phyloP scores from a whole-genome alignment of 2,888 invertebrate genomes.

The Cephus rjabovi region DNA sequence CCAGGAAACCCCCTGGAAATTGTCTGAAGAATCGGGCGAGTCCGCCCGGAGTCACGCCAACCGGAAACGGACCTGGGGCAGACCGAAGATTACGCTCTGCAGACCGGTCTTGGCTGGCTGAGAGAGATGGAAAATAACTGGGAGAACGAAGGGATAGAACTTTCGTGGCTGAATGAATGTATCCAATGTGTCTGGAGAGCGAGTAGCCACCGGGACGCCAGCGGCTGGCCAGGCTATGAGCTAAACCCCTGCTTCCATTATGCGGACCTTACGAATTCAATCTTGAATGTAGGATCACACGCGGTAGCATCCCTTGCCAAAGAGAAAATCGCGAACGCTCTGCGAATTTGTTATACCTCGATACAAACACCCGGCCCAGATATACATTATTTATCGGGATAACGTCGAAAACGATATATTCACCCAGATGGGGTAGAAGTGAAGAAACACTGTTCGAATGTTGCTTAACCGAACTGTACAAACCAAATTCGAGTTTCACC shows the following conservation, averaged over 20 bases:
- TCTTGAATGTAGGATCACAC: neutral
- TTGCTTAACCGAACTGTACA: neutral
- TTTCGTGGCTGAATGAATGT: slow-evolving; percentile 13
- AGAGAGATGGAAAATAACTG: neutral
- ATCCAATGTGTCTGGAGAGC: neutral
- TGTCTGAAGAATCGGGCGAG: neutral
- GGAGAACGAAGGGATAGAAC: neutral
- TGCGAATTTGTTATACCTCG: neutral
- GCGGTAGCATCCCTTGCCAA: neutral
- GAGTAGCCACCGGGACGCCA: neutral
- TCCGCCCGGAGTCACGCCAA: neutral
- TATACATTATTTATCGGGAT: neutral
- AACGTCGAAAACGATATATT: neutral
- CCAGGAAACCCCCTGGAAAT: neutral
- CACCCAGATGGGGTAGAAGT: neutral
- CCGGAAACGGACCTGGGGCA: neutral
- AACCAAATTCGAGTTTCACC: neutral
- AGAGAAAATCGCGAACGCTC: neutral
- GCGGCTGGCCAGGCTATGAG: neutral
- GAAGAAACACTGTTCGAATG: neutral
- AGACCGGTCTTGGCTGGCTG: neutral
- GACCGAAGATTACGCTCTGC: neutral
- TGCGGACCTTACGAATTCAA: neutral
- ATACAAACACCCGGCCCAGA: neutral
- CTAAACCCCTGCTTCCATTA: neutral